These are phyloP conservation scores for Cryptosula pallasiana DNA, from an alignment of 2,888 invertebrate species.

Conservation along the genomic window DNA sequence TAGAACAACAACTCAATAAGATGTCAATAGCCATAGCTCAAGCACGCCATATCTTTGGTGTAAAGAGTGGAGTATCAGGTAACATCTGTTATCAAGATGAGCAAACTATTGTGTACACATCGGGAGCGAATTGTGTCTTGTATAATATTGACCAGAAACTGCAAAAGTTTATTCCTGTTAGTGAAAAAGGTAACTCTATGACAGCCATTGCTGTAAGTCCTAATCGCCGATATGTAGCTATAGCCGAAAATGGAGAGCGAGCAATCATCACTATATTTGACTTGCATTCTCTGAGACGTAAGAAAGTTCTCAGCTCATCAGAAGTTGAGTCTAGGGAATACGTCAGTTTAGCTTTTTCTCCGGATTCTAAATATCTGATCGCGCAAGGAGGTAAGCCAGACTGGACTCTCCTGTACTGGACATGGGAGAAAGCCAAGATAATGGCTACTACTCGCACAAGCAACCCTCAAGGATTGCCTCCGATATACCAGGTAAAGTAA, in stretches of 20 bases:
- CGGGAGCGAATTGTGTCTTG: constrained; percentile 54
- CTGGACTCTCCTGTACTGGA: constrained; percentile 73
- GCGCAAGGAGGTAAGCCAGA: constrained; percentile 78
- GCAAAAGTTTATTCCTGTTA: constrained; percentile 54
- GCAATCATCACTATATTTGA: constrained; percentile 55
- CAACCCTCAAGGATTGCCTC: constrained; percentile 55
- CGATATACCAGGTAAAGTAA: constrained; percentile 62
- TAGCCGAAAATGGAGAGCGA: constrained; percentile 53
- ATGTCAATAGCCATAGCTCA: constrained; percentile 53
- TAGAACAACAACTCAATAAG: too few relatives aligned
- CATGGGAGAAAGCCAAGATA: constrained; percentile 75
- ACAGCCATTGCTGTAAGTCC: constrained; percentile 54
- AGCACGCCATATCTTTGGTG: constrained; percentile 52
- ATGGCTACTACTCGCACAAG: constrained; percentile 62
- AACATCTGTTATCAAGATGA: constrained; percentile 54
- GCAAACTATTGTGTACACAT: constrained; percentile 54
- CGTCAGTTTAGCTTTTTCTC: constrained; percentile 70
- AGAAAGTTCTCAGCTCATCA: constrained; percentile 51
- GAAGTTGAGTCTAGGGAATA: constrained; percentile 60
- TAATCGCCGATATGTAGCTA: constrained; percentile 53
- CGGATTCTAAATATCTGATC: constrained; percentile 73
- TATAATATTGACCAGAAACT: constrained; percentile 55
- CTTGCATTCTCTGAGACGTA: constrained; percentile 51
- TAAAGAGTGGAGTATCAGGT: constrained; percentile 47
- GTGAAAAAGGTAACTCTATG: constrained; percentile 53